These are phyloP conservation scores for Calcarius lapponicus DNA, from an alignment of 2,797 vertebrate species.

Conservation along the genomic window DNA sequence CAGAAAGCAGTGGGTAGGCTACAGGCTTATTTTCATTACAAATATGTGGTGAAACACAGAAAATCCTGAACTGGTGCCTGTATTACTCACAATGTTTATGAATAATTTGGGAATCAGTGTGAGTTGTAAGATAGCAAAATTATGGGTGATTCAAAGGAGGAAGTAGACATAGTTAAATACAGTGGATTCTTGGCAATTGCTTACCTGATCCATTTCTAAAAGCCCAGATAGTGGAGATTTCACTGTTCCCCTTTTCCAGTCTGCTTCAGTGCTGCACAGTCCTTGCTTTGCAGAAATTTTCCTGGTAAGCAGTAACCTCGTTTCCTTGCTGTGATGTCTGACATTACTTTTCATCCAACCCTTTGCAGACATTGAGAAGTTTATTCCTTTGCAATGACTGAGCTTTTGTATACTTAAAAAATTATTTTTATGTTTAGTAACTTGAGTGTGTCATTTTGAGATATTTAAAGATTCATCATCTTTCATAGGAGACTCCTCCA, in stretches of 20 bases:
- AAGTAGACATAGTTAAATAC: neutral
- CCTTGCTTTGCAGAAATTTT: neutral
- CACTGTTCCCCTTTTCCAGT: neutral
- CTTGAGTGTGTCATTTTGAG: neutral
- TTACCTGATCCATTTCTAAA: neutral
- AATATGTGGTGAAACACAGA: neutral
- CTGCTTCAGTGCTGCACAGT: neutral
- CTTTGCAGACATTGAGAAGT: neutral
- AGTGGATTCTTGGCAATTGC: neutral
- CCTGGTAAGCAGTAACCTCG: neutral
- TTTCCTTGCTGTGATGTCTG: neutral
- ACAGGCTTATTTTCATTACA: neutral
- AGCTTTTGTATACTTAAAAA: neutral
- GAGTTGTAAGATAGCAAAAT: neutral
- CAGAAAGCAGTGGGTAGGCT: neutral
- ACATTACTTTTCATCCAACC: neutral
- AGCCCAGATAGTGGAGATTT: neutral
- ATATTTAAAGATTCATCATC: neutral
- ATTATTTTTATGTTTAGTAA: neutral
- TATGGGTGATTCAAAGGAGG: neutral
- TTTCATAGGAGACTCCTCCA: neutral
- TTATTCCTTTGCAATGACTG: neutral
- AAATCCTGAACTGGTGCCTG: neutral
- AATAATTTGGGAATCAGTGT: neutral
- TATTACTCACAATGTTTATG: neutral